Conservation (phyloP, 2,797 vertebrate genomes). For the Mycteria americana region DNA sequence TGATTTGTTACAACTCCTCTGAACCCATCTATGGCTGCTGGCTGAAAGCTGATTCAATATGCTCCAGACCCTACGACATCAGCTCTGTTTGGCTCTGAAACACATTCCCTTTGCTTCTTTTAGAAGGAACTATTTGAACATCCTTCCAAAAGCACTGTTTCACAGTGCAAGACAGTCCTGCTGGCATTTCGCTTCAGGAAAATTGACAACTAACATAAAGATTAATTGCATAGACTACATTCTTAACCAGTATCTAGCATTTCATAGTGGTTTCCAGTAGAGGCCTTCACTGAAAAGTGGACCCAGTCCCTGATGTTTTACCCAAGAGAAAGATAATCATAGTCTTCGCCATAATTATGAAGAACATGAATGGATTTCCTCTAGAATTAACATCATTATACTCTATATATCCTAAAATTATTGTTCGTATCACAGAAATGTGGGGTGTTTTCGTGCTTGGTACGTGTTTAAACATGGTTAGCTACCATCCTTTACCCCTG, state of each 20-base stretch:
- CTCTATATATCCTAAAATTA: background rate
- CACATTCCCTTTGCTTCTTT: background rate
- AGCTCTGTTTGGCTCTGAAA: accelerated
- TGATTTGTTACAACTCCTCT: background rate
- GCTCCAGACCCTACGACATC: background rate
- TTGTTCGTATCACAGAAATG: background rate
- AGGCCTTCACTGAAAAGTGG: background rate
- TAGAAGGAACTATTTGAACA: background rate
- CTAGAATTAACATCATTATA: background rate
- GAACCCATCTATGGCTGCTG: accelerated
- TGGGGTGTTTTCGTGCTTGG: background rate
- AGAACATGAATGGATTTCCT: background rate
- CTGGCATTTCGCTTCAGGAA: background rate
- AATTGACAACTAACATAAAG: background rate
- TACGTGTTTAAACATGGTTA: background rate
- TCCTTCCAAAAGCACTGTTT: background rate
- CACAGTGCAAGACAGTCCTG: background rate
- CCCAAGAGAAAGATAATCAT: background rate
- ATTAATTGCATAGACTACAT: background rate
- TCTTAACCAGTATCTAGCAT: background rate
- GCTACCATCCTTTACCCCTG: too few species aligned
- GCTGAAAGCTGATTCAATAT: background rate
- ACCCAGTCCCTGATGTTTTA: background rate
- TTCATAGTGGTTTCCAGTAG: background rate
- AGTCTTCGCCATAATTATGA: background rate